Evolutionary conservation across 2,888 invertebrate genomes (phyloP), one percentile per base, ranked within the genome.

Genomic region (Apamea crenata): DNA sequence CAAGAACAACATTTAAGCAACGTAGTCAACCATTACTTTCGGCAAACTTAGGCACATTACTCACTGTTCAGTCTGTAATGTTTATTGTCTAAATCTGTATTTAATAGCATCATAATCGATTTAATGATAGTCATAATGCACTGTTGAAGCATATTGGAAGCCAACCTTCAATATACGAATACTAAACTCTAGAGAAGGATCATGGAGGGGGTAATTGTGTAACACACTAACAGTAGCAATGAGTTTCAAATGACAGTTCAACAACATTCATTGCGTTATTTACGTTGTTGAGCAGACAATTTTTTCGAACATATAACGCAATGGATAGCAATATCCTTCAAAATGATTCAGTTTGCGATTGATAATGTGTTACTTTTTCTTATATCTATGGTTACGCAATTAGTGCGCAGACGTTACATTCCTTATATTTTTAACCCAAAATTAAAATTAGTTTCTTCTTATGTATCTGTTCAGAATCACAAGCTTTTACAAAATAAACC

Each of bases 381-480:
- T 21, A 53, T 25, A 53, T 25, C 25, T 8, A 56, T 56, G 53
- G 25, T 25, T 25, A 53, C 53, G 53, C 53, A 53, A 21, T 8
- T 53, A 53, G 53, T 21, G 21, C 21, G 21, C 69, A 66, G 68
- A 70, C 25, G 21, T 40, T 36, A 77, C 56, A 77, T 67, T 84
- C 25, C 63, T 29, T 67, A 53, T 59, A 73, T 56, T 77, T 81
- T 71, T 47, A 81, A 77, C 44, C 10, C 44, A 47, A 66, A 61
- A 78, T 70, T 75, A 70, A 75, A 84, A 73, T 74, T 56, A 76
- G 66, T 73, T 68, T 85, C 47, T n/a, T n/a, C 65, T 21, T 29
- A 25, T 12, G 18, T 40, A 53, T 75, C 83, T 83, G 83, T 75
- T 70, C 73, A 86, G 16, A 73, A 83, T 77, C 86, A 77, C 47